These are phyloP conservation scores for Tachypleus tridentatus DNA, from an alignment of 1,140 invertebrate species.

Conservation along the genomic window DNA sequence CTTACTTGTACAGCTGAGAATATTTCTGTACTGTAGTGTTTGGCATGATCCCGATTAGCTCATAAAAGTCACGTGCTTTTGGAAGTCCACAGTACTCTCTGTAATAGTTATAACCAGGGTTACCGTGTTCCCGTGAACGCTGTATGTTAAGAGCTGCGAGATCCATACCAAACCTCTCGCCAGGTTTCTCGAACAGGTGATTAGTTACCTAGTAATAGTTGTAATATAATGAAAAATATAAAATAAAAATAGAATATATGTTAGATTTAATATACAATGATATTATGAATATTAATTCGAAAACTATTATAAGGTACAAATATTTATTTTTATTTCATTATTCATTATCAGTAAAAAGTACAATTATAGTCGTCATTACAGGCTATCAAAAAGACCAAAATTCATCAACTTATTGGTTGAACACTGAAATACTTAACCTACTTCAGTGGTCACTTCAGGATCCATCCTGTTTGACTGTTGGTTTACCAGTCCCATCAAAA, in stretches of 20 bases:
- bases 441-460: slow-evolving; percentile 78
- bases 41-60: slow-evolving; percentile 24
- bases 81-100: slow-evolving; percentile 64
- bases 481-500: slow-evolving; percentile 82
- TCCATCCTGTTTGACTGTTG: slow-evolving; percentile 92
- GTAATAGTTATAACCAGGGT: slow-evolving; percentile 34
- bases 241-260: too few relatives aligned
- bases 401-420: not conserved
- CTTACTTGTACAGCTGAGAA: slow-evolving; percentile 21
- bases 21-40: slow-evolving; percentile 25
- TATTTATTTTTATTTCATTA: too few relatives aligned
- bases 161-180: slow-evolving; percentile 30
- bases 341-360: too few relatives aligned
- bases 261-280: too few relatives aligned
- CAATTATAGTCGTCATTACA: too few relatives aligned
- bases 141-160: slow-evolving; percentile 33
- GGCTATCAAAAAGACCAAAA: not conserved
- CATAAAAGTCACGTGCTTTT: slow-evolving; percentile 21
- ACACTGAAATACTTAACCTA: slow-evolving; percentile 6
- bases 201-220: slow-evolving; percentile 26
- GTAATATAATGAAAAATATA: too few relatives aligned
- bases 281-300: too few relatives aligned
- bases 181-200: slow-evolving; percentile 31
- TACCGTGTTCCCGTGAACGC: slow-evolving; percentile 37
- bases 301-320: too few relatives aligned